Evolutionary conservation across 2,888 invertebrate species (phyloP), one percentile per base, ranked within the genome.

Genomic region (Orchesellides sinensis): DNA sequence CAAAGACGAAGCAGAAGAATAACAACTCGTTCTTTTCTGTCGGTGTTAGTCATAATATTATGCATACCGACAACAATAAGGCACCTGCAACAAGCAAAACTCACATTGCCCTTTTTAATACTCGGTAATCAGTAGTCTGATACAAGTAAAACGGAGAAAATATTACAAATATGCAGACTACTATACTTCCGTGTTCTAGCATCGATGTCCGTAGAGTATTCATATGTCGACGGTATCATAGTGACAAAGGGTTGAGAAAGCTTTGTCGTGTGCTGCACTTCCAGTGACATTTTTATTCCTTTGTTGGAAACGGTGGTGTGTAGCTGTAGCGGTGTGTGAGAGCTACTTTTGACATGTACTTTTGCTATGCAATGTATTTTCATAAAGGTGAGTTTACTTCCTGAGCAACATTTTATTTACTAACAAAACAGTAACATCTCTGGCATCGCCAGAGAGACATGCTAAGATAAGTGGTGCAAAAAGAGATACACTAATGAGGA

Each of bases 151-250:
- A 19, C 12, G 29, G 27, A 29, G 21, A 32, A 59, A 32, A 23
- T 25, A 59, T 29, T 40, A 65, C 66, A 81, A 81, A 79, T 79
- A 79, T 81, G 80, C 80, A 81, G 80, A 81, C 73, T 81, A 66
- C 79, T 79, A 63, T 63, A 65, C 65, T 79, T 79, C 61, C 79
- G 65, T 72, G 49, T 79, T 69, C 25, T 40, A 66, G 6, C 52
- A 45, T 32, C 70, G 23, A n/a, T 35, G 32, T 59, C 35, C 27
- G 21, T 4, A 49, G 6, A 40, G 23, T 52, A 49, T 25, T 27
- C 47, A 68, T 59, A 73, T 47, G 23, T 73, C 45, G 52, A 32
- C 35, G 52, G 25, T 80, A 66, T 66, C 73, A 73, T 21, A 75
- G 81, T 69, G 74, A 75, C 52, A 75, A 74, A 68, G 61, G 66